phyloP scores from a whole-genome alignment of 2,113 vertebrate species.

The Plecturocebus donacophilus region DNA sequence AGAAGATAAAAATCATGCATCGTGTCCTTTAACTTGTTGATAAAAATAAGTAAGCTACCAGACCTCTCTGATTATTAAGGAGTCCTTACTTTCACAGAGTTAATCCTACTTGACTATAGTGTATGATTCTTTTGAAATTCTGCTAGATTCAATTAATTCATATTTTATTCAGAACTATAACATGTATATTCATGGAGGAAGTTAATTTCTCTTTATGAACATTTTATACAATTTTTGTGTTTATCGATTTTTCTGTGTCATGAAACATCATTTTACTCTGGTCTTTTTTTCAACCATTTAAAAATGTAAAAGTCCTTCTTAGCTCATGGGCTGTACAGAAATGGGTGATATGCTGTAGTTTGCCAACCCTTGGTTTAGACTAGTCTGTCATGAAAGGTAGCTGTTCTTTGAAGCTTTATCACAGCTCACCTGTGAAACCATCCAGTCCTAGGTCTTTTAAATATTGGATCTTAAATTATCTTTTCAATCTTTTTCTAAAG shows the following conservation, averaged over 20 bases:
- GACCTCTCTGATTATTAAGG: not conserved
- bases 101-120: not conserved
- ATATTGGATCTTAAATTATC: not conserved
- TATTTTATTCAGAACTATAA: conserved; percentile 17
- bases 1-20: not conserved
- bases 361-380: no score
- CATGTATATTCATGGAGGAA: not conserved
- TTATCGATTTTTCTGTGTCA: not conserved
- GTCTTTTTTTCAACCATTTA: not conserved
- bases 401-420: not conserved
- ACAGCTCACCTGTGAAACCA: not conserved
- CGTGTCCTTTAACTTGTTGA: not conserved
- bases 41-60: not conserved
- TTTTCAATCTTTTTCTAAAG: not conserved
- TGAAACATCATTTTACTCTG: not conserved
- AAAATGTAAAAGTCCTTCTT: not conserved
- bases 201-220: not conserved
- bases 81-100: not conserved
- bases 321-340: not conserved
- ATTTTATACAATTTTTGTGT: not conserved
- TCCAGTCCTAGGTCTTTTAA: not conserved
- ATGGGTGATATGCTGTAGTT: not conserved
- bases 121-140: conserved; percentile 27
- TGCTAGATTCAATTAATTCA: not conserved
- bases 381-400: not conserved